A percentile compares a stretch with the other conserved stretches of the same genome.
Conservation (phyloP, 2,888 invertebrate species). For the Cerastis leucographa region DNA sequence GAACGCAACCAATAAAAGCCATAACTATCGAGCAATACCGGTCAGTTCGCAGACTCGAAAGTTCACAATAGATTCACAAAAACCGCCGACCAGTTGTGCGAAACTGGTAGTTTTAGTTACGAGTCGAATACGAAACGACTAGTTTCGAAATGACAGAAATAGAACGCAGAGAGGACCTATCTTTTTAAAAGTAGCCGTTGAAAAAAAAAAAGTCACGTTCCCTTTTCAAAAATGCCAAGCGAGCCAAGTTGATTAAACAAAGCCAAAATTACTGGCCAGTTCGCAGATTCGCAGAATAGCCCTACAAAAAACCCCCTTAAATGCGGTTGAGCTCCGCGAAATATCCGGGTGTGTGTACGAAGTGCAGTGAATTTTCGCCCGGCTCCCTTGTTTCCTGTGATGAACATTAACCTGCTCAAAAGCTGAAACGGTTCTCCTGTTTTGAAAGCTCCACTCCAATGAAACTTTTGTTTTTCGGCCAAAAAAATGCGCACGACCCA, state of each 20-base stretch:
- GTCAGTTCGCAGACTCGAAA: slow-evolving; percentile 45
- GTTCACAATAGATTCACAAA: slow-evolving; percentile 58
- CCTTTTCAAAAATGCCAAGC: slow-evolving; percentile 14
- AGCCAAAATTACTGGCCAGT: slow-evolving; percentile 37
- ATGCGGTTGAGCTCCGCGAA: slow-evolving; percentile 40
- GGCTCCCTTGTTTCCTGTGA: slow-evolving; percentile 73
- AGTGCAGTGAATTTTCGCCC: slow-evolving; percentile 69
- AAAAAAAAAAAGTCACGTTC: background rate
- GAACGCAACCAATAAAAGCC: slow-evolving; percentile 58
- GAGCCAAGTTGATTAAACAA: slow-evolving; percentile 36
- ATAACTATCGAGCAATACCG: slow-evolving; percentile 60
- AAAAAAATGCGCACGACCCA: slow-evolving; percentile 73
- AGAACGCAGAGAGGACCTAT: background rate
- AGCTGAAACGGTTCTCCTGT: slow-evolving; percentile 76
- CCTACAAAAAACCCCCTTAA: slow-evolving; percentile 23
- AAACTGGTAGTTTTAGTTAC: slow-evolving; percentile 65
- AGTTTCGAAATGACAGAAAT: slow-evolving; percentile 25
- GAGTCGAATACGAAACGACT: slow-evolving; percentile 47
- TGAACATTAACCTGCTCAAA: slow-evolving; percentile 82
- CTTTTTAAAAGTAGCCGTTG: background rate
- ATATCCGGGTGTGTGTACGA: slow-evolving; percentile 65
- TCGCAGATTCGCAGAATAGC: slow-evolving; percentile 29
- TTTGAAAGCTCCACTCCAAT: slow-evolving; percentile 72
- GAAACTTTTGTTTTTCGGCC: slow-evolving; percentile 76
- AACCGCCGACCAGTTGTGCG: slow-evolving; percentile 44